Percentiles rank a stretch among this genome's conserved stretches.
phyloP scores from a whole-genome alignment of 2,888 invertebrate species.

The Spialia ferax region DNA sequence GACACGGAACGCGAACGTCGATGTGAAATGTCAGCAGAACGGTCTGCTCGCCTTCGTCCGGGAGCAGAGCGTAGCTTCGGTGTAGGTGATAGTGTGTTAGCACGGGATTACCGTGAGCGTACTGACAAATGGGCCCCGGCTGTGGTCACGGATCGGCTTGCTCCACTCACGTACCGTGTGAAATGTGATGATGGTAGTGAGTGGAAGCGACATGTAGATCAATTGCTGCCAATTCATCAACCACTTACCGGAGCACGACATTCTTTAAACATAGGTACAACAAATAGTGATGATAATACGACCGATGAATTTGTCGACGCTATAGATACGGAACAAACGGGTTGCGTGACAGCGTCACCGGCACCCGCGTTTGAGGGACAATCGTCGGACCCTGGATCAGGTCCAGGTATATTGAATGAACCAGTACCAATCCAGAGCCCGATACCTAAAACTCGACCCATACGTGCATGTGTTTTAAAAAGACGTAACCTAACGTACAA shows the following conservation, averaged over 20 bases:
- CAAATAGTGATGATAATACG: neutral
- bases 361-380: neutral
- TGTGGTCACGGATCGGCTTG: neutral
- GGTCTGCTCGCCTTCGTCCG: constrained; percentile 12
- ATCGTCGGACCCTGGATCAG: neutral
- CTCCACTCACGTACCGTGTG: constrained; percentile 16
- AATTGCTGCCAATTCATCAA: constrained; percentile 5
- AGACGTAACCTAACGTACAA: neutral
- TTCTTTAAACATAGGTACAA: neutral
- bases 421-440: neutral
- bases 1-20: constrained; percentile 2
- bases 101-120: constrained; percentile 18
- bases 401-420: neutral
- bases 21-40: constrained; percentile 16
- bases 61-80: constrained; percentile 4
- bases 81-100: constrained; percentile 1
- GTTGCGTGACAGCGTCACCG: neutral
- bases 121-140: constrained; percentile 10
- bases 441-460: neutral
- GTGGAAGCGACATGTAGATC: constrained; percentile 20
- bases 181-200: neutral
- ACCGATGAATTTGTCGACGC: neutral
- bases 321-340: neutral
- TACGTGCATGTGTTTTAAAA: neutral
- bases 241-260: neutral